These are phyloP conservation scores for Cebus imitator DNA, from an alignment of 2,113 vertebrate species.

Conservation along the genomic window DNA sequence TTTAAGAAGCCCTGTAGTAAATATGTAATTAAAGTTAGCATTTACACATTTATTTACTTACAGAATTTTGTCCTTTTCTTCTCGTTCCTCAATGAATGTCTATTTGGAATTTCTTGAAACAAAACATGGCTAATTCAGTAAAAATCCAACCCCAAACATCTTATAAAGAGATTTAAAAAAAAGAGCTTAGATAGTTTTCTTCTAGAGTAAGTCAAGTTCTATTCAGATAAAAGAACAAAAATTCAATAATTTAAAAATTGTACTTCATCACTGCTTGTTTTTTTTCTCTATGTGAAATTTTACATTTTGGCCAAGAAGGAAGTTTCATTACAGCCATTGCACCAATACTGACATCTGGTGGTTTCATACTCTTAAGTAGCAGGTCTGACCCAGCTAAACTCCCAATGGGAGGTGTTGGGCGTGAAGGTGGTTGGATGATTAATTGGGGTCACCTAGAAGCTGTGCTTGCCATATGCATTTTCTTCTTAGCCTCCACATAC, in stretches of 20 bases:
- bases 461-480: neutral
- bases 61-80: neutral
- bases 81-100: neutral
- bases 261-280: neutral
- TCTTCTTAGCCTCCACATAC: neutral
- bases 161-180: neutral
- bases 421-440: neutral
- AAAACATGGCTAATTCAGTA: neutral
- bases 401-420: neutral
- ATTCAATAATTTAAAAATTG: neutral
- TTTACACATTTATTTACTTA: neutral
- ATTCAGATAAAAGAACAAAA: neutral
- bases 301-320: conserved; percentile 5
- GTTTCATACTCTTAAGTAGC: neutral
- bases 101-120: neutral
- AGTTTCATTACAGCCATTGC: neutral
- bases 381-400: neutral
- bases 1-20: neutral
- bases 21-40: neutral
- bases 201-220: neutral
- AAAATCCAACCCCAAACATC: neutral
- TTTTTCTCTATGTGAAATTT: neutral
- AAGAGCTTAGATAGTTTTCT: neutral
- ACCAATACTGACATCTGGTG: neutral
- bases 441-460: neutral